Evolutionary conservation across 2,888 invertebrate species (phyloP).

Genomic region (Ochropleura plecta): DNA sequence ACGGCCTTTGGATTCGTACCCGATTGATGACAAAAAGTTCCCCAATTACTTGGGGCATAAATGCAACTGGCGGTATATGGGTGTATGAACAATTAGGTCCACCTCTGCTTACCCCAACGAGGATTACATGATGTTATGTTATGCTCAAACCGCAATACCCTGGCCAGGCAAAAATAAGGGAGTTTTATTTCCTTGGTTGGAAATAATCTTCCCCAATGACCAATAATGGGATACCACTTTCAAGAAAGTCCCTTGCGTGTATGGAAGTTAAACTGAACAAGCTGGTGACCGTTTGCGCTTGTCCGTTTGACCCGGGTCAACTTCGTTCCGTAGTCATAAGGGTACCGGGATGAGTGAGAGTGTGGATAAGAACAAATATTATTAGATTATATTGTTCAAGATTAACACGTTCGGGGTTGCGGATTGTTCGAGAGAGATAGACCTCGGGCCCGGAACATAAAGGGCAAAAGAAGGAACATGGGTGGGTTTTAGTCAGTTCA

Average conservation of each 20-base stretch:
- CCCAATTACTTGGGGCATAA: too few species aligned
- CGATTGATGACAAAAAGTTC: too few species aligned
- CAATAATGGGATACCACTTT: background rate
- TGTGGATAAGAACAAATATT: slow-evolving; percentile 19
- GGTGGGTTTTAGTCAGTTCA: too few species aligned
- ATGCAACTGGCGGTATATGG: too few species aligned
- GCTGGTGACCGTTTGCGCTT: slow-evolving; percentile 22
- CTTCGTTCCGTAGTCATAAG: slow-evolving; percentile 20
- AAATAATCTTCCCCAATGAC: background rate
- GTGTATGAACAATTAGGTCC: too few species aligned
- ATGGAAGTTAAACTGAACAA: slow-evolving; percentile 10
- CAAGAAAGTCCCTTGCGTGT: background rate
- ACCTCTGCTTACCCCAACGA: too few species aligned
- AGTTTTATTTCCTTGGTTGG: background rate
- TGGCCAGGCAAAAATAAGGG: background rate
- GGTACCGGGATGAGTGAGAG: background rate
- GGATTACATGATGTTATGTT: too few species aligned
- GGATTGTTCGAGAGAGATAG: too few species aligned
- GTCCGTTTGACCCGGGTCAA: slow-evolving; percentile 35
- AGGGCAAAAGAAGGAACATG: too few species aligned
- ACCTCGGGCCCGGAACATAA: too few species aligned
- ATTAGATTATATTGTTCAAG: background rate
- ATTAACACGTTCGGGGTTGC: too few species aligned
- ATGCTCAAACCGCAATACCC: background rate
- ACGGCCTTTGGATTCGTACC: too few species aligned